These are phyloP conservation scores for Oxyteleia sp. DNA, from an alignment of 2,888 invertebrate genomes.

Conservation along the genomic window DNA sequence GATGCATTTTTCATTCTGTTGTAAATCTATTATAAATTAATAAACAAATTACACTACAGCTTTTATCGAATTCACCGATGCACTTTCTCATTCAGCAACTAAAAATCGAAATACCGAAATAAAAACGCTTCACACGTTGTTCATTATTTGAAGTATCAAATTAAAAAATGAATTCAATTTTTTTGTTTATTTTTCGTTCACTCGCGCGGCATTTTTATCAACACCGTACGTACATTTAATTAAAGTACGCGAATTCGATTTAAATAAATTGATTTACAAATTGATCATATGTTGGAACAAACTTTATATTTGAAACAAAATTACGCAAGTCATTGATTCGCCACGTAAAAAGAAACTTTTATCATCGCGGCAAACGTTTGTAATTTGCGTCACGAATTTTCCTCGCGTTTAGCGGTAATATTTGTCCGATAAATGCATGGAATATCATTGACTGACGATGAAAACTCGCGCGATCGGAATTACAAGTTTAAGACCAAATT, in stretches of 20 bases:
- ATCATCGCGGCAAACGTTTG: background rate
- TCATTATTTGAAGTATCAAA: conserved; percentile 39
- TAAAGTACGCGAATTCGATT: conserved; percentile 30
- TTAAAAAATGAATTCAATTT: conserved; percentile 33
- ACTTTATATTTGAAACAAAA: conserved; percentile 29
- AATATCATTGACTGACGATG: conserved; percentile 4
- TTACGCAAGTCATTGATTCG: conserved; percentile 9
- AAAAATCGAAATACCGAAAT: conserved; percentile 18
- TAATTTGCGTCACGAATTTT: background rate
- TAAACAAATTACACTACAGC: too few relatives aligned
- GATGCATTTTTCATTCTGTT: too few relatives aligned
- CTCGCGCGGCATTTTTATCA: conserved; percentile 7
- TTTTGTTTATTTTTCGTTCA: conserved; percentile 25
- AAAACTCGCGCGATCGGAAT: conserved; percentile 18
- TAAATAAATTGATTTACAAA: conserved; percentile 50
- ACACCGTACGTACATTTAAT: conserved; percentile 19
- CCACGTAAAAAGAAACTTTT: conserved; percentile 7
- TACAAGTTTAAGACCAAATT: conserved; percentile 35
- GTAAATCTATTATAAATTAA: too few relatives aligned
- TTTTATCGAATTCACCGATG: too few relatives aligned
- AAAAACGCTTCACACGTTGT: conserved; percentile 13
- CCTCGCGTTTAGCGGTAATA: conserved; percentile 6
- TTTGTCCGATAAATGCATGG: conserved; percentile 9
- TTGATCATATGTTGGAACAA: conserved; percentile 26
- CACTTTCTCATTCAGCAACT: background rate